phyloP scores from a whole-genome alignment of 2,888 invertebrate species.

The Plagodis pulveraria region DNA sequence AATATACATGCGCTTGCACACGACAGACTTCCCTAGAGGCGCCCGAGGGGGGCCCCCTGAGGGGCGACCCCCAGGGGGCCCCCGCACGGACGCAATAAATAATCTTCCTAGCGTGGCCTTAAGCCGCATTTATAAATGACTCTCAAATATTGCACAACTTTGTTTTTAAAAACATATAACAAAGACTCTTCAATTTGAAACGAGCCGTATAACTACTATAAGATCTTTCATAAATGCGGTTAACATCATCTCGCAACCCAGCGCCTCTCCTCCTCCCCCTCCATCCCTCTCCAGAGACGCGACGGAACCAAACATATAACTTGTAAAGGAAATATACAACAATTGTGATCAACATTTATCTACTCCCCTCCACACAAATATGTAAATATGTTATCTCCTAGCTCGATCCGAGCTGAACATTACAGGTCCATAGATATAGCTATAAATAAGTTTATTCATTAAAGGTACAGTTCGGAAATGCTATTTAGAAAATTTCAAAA shows the following conservation, averaged over 20 bases:
- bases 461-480: constrained; percentile 37
- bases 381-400: constrained; percentile 7
- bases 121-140: constrained; percentile 39
- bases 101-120: constrained; percentile 17
- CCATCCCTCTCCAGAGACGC: constrained; percentile 3
- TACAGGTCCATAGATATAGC: constrained; percentile 8
- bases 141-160: constrained; percentile 36
- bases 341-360: background rate
- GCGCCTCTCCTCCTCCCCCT: background rate
- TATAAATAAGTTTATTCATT: constrained; percentile 28
- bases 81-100: constrained; percentile 5
- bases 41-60: background rate
- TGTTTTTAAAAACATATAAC: constrained; percentile 26
- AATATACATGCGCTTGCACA: constrained; percentile 35
- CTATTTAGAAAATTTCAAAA: constrained; percentile 36
- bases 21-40: constrained; percentile 18
- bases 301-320: constrained; percentile 18
- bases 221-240: constrained; percentile 37
- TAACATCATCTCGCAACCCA: constrained; percentile 1
- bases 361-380: constrained; percentile 14
- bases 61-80: background rate
- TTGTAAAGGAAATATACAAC: constrained; percentile 17
- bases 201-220: constrained; percentile 21
- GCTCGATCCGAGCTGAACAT: constrained; percentile 4
- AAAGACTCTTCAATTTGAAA: constrained; percentile 14